A percentile compares a stretch with the other conserved stretches of the same genome.
Evolutionary conservation across 2,797 vertebrate species (phyloP).

Genomic region (Notolabrus celidotus): DNA sequence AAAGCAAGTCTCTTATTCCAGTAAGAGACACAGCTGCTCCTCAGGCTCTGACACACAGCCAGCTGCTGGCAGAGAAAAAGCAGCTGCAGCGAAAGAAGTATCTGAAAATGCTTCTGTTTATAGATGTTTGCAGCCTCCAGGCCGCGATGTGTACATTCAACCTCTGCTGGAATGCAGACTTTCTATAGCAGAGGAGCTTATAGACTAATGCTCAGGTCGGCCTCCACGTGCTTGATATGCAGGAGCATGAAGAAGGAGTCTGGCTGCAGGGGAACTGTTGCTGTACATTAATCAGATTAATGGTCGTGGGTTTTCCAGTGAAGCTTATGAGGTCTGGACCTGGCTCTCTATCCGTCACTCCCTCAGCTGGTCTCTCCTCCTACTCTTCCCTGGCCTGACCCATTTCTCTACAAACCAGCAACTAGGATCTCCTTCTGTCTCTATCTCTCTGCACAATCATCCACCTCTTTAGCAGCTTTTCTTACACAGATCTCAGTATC

Average conservation of each 20-base stretch:
- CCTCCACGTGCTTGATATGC: constrained; percentile 18
- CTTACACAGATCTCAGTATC: background rate
- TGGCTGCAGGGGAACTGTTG: constrained; percentile 56
- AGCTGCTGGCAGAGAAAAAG: constrained; percentile 42
- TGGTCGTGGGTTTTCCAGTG: constrained; percentile 77
- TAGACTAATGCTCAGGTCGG: constrained; percentile 1
- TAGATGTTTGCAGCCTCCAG: constrained; percentile 27
- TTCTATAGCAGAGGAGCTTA: constrained; percentile 36
- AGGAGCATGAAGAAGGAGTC: constrained; percentile 11
- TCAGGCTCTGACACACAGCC: constrained; percentile 7
- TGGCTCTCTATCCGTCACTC: constrained; percentile 55
- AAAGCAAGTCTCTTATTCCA: constrained; percentile 33
- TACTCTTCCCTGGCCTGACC: constrained; percentile 66
- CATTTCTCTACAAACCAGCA: constrained; percentile 72
- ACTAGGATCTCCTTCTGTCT: constrained; percentile 43
- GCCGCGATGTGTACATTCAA: background rate
- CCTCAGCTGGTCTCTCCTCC: constrained; percentile 24
- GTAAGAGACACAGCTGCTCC: constrained; percentile 23
- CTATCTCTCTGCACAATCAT: constrained; percentile 15
- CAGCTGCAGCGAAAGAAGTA: constrained; percentile 17
- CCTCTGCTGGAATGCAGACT: constrained; percentile 52
- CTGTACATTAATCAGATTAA: constrained; percentile 85
- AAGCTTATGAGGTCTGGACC: constrained; percentile 76
- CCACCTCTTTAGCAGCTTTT: constrained; percentile 2
- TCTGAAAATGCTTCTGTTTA: constrained; percentile 22